Evolutionary conservation across 2,113 vertebrate genomes (phyloP).

Genomic region (Gobiocypris rarus): DNA sequence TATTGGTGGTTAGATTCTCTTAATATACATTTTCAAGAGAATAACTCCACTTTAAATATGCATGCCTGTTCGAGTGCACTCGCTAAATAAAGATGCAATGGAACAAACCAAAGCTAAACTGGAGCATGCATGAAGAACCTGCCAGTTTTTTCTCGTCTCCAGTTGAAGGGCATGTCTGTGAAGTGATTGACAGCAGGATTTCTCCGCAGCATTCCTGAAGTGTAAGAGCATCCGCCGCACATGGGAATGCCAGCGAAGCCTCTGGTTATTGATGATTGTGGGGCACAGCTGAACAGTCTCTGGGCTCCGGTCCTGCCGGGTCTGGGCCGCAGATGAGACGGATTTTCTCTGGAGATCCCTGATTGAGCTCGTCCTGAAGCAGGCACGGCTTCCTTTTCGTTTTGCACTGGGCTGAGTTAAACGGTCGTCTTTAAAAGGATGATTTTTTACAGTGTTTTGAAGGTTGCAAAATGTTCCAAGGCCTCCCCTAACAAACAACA

Average conservation of each 20-base stretch:
- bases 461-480: background rate
- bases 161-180: conserved; percentile 63
- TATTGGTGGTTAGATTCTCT: background rate
- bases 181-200: conserved; percentile 47
- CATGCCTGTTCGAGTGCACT: background rate
- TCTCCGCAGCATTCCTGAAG: conserved; percentile 48
- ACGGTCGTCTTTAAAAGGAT: background rate
- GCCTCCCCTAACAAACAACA: background rate
- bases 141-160: background rate
- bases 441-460: background rate
- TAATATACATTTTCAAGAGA: background rate
- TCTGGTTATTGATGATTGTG: conserved; percentile 59
- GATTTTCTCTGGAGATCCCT: conserved; percentile 54
- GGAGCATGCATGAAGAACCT: background rate
- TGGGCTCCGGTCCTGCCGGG: conserved; percentile 45
- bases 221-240: conserved; percentile 17
- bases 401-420: background rate
- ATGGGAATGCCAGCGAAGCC: conserved; percentile 51
- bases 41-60: no score
- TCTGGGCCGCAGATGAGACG: conserved; percentile 53
- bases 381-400: background rate
- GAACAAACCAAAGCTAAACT: background rate
- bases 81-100: background rate
- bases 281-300: conserved; percentile 52
- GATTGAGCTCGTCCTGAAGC: conserved; percentile 47